A percentile compares a stretch with the other conserved stretches of the same genome.
Evolutionary conservation across 1,140 invertebrate genomes (phyloP).

Genomic region (Lucilia cuprina): DNA sequence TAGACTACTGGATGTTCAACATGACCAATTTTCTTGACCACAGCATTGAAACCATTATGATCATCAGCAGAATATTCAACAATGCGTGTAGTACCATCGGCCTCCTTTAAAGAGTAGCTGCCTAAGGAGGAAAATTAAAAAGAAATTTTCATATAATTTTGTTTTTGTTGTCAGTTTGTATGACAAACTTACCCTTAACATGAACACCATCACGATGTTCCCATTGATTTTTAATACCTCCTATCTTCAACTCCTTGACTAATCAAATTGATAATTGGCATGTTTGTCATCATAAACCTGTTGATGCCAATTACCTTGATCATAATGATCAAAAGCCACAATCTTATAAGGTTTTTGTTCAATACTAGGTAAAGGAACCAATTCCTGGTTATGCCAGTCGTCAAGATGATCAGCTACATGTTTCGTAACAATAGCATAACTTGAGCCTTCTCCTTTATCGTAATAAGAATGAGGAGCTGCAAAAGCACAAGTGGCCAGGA

Average conservation of each 20-base stretch:
- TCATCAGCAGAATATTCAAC: conserved; percentile 67
- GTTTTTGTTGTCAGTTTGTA: not conserved
- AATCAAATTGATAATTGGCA: conserved; percentile 43
- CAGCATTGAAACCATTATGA: conserved; percentile 65
- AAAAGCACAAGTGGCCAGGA: conserved; percentile 1
- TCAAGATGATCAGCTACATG: not conserved
- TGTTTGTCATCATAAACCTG: conserved; percentile 63
- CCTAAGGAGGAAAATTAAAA: conserved; percentile 56
- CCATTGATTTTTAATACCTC: conserved; percentile 62
- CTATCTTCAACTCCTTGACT: conserved; percentile 48
- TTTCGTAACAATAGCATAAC: conserved; percentile 7
- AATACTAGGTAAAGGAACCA: conserved; percentile 61
- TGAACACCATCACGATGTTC: conserved; percentile 62
- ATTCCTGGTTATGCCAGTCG: not conserved
- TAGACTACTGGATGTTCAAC: conserved; percentile 59
- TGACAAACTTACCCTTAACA: conserved; percentile 35
- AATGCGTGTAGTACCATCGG: conserved; percentile 67
- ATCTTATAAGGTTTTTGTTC: not conserved
- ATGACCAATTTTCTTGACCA: conserved; percentile 66
- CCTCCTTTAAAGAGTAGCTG: conserved; percentile 66
- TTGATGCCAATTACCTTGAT: conserved; percentile 45
- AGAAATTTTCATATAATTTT: not conserved
- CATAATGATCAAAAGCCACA: not conserved
- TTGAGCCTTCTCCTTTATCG: not conserved
- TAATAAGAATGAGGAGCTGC: not conserved